A percentile compares a stretch with the other conserved stretches of the same genome.
Evolutionary conservation across 2,113 vertebrate genomes (phyloP).

Genomic region (Brachyhypopomus occidentalis): DNA sequence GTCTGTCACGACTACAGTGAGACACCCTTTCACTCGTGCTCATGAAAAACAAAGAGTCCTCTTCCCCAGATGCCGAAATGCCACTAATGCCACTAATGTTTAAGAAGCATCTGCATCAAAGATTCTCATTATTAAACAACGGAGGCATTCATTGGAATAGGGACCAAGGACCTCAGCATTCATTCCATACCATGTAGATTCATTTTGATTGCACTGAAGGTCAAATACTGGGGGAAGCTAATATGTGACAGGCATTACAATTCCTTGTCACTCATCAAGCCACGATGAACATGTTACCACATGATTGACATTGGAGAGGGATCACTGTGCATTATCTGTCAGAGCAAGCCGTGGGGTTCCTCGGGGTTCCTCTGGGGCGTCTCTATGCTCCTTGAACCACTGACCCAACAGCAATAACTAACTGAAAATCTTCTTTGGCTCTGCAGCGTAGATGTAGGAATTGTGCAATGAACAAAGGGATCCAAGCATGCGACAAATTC

Average conservation of each 20-base stretch:
- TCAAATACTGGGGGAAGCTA: slow-evolving; percentile 6
- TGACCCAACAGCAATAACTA: slow-evolving; percentile 40
- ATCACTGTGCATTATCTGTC: slow-evolving; percentile 25
- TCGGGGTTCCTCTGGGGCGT: slow-evolving; percentile 29
- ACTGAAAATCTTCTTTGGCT: slow-evolving; percentile 6
- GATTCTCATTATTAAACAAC: neutral
- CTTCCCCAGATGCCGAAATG: neutral
- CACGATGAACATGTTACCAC: slow-evolving; percentile 18
- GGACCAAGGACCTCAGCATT: neutral
- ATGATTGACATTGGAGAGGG: slow-evolving; percentile 12
- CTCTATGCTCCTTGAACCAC: slow-evolving; percentile 37
- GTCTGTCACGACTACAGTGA: neutral
- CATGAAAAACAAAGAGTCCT: neutral
- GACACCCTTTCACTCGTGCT: neutral
- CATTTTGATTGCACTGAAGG: neutral
- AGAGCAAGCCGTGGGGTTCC: slow-evolving; percentile 18
- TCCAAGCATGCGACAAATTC: slow-evolving; percentile 3
- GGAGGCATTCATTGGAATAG: neutral
- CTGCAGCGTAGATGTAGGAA: slow-evolving; percentile 35
- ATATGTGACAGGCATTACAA: neutral
- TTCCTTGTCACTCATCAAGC: slow-evolving; percentile 19
- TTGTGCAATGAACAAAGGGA: slow-evolving; percentile 31
- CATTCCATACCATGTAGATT: neutral
- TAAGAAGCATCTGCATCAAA: neutral
- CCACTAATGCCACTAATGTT: neutral